Percentiles rank a stretch among this genome's conserved stretches.
Evolutionary conservation across 2,888 invertebrate genomes (phyloP).

Genomic region (Diarsia mendica): DNA sequence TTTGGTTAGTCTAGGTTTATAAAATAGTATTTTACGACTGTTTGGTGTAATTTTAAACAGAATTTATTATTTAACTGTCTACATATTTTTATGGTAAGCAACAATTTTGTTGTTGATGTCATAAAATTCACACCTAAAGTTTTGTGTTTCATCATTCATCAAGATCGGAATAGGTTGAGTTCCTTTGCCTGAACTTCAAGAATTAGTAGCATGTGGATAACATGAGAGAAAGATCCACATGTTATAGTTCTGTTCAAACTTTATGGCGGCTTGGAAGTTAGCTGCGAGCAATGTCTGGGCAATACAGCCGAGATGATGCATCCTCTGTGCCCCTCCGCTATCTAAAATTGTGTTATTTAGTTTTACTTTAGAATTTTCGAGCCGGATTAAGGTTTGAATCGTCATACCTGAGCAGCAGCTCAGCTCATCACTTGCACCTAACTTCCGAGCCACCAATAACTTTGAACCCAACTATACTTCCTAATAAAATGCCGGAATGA

Average conservation of each 20-base stretch:
- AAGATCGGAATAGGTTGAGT: background rate
- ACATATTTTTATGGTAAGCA: slow-evolving; percentile 8
- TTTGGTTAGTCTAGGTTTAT: slow-evolving; percentile 23
- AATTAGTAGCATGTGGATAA: too few species aligned
- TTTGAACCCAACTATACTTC: background rate
- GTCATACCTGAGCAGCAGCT: too few species aligned
- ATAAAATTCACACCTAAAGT: background rate
- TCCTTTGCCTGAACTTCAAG: background rate
- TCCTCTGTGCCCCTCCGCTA: too few species aligned
- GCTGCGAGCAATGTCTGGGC: too few species aligned
- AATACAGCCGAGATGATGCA: too few species aligned
- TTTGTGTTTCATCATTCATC: background rate
- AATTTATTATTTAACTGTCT: background rate
- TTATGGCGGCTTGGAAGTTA: too few species aligned
- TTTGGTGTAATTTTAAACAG: slow-evolving; percentile 1
- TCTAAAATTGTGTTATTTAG: too few species aligned
- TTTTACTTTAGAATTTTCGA: too few species aligned
- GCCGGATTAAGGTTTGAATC: too few species aligned
- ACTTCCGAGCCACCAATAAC: too few species aligned
- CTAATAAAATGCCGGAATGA: background rate
- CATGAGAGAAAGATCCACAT: background rate
- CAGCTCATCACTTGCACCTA: too few species aligned
- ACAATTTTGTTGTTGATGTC: slow-evolving; percentile 3
- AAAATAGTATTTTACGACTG: slow-evolving; percentile 25
- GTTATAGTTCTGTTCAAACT: background rate